Base-by-base conservation (phyloP, 2,797 vertebrate species). In the Typhlichthys subterraneus region DNA sequence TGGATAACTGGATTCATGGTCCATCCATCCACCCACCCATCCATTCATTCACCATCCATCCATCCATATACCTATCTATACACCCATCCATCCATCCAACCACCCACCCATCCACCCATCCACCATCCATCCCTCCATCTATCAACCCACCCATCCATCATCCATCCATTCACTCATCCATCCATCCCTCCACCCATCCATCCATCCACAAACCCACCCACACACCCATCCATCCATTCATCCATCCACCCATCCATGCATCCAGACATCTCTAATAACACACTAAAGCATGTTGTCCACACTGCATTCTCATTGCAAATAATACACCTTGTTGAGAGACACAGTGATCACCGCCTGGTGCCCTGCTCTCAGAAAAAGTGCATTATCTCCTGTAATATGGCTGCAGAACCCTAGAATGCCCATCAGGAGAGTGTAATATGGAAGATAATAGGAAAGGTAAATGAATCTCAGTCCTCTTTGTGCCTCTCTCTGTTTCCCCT, bases 311-410 rank as follows among this genome's bases (percentile, higher is more conserved):
- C 60, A 70, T 71, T 58, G 49, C 54, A 72, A 54, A 68, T 5
- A n/a, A 46, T 49, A 6, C 42, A 6, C 38, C 46, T 58, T 11
- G 29, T 53, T 64, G 48, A 72, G n/a, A 56, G n/a, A 56, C 31
- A 33, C 2, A 15, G 14, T 5, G 8, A n/a, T 12, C 11, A 45
- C 15, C 10, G 11, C 14, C 38, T 45, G 14, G 1, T 9, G 33
- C 54, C 42, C 14, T 45, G n/a, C 9, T 45, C 33, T 45, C 42
- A 17, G 15, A 45, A 45, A 45, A 45, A 57, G 3, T 14, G n/a
- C 14, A 42, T 62, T 52, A 45, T 61, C 51, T 61, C 13, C 12
- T 46, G 49, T 59, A 75, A 78, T 64, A 71, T 15, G 46, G 52
- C 5, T 59, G 62, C 57, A 33, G 45, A 59, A 62, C 53, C 64